Conservation (phyloP, 2,888 invertebrate genomes). For the Dryocosmus kuriphilus region DNA sequence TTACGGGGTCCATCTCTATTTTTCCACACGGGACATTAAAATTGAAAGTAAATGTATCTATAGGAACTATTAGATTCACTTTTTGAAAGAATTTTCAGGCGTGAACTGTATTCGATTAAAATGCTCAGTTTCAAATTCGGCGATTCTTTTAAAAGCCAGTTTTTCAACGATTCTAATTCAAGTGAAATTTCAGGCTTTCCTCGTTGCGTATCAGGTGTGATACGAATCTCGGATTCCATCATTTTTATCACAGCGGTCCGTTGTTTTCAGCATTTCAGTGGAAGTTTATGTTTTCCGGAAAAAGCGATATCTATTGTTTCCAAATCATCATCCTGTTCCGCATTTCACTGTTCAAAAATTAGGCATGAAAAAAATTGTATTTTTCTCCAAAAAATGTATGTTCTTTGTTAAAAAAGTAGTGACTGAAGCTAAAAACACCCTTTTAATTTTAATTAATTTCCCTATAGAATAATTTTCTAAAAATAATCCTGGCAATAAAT, state of each 20-base stretch:
- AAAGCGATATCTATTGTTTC: neutral
- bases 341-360: neutral
- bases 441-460: no score
- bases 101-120: neutral
- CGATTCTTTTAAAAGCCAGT: neutral
- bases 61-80: neutral
- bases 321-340: neutral
- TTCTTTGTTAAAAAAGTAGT: no score
- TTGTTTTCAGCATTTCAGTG: neutral
- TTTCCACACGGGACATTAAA: no score
- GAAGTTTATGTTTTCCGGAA: no score
- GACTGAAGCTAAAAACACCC: no score
- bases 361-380: no score
- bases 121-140: neutral
- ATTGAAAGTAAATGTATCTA: no score
- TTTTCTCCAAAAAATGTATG: no score
- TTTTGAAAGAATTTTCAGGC: neutral
- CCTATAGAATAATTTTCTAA: neutral
- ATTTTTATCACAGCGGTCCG: neutral
- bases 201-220: no score
- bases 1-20: no score
- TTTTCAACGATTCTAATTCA: neutral
- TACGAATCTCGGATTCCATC: neutral
- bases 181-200: neutral
- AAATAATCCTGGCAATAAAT: neutral